phyloP scores from a whole-genome alignment of 1,140 invertebrate species.

The Musca domestica region DNA sequence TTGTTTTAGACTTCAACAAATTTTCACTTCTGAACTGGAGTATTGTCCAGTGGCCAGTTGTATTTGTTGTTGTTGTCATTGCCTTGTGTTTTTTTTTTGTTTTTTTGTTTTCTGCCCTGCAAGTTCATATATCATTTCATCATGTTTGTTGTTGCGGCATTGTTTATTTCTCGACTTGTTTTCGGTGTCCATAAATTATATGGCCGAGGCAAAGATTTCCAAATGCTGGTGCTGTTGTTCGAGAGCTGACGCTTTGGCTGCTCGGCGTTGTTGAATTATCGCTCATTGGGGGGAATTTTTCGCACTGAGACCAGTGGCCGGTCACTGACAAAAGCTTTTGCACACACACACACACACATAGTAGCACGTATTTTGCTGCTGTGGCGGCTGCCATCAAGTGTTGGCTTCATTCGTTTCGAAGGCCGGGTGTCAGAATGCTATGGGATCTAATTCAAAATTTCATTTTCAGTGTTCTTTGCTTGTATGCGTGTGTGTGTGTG shows the following conservation, averaged over 20 bases:
- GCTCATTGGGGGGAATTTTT: conserved; percentile 16
- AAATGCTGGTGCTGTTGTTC: neutral
- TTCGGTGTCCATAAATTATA: conserved; percentile 7
- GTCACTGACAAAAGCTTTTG: neutral
- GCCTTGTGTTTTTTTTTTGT: too few species aligned
- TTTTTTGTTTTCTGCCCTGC: too few species aligned
- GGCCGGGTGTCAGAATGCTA: too few species aligned
- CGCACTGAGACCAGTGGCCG: neutral
- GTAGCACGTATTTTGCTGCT: neutral
- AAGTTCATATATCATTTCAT: neutral
- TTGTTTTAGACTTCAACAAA: too few species aligned
- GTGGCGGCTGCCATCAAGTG: neutral
- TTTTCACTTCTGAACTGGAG: too few species aligned
- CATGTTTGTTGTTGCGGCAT: neutral
- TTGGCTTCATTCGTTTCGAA: neutral
- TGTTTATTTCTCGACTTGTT: conserved; percentile 11
- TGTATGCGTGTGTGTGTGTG: neutral
- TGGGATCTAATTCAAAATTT: too few species aligned
- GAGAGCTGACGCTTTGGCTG: neutral
- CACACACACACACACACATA: too few species aligned
- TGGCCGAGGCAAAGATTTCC: neutral
- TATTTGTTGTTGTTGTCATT: too few species aligned
- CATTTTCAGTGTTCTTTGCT: too few species aligned
- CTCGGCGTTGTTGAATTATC: conserved; percentile 3
- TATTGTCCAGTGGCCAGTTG: too few species aligned